These are phyloP conservation scores for Prunella himalayana DNA, from an alignment of 2,113 vertebrate genomes.

Conservation along the genomic window DNA sequence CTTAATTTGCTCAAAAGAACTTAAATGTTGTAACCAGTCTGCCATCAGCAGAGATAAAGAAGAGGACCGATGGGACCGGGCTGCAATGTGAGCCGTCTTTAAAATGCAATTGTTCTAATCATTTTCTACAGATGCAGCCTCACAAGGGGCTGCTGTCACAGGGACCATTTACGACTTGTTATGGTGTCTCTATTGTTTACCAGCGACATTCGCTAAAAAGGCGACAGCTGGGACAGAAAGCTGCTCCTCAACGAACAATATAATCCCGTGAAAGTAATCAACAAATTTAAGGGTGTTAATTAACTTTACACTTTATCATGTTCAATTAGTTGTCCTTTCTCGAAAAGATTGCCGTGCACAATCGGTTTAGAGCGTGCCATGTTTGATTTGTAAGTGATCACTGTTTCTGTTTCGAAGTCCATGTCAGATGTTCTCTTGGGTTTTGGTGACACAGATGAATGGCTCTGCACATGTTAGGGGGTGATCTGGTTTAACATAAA, in stretches of 20 bases:
- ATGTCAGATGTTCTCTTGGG: constrained; percentile 85
- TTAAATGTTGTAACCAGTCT: constrained; percentile 81
- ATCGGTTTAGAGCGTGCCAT: constrained; percentile 87
- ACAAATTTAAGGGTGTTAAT: constrained; percentile 99
- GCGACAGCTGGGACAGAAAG: constrained; percentile 95
- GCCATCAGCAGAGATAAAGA: constrained; percentile 80
- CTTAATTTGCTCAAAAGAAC: constrained; percentile 80
- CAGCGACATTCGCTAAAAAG: constrained; percentile 77
- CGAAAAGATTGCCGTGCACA: constrained; percentile 85
- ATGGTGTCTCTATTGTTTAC: constrained; percentile 93
- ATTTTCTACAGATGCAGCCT: constrained; percentile 92
- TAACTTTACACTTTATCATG: constrained; percentile 99
- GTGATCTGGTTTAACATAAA: constrained; percentile 84
- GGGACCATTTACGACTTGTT: constrained; percentile 87
- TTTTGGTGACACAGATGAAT: constrained; percentile 87
- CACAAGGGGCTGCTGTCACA: constrained; percentile 90
- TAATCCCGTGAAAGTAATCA: constrained; percentile 91
- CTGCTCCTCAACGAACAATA: constrained; percentile 85
- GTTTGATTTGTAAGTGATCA: constrained; percentile 93
- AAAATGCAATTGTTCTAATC: constrained; percentile 98
- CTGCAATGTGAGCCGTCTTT: constrained; percentile 86
- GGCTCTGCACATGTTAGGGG: constrained; percentile 79
- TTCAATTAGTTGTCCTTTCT: constrained; percentile 98
- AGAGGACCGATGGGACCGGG: constrained; percentile 82
- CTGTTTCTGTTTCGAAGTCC: constrained; percentile 80